Evolutionary conservation across 2,888 invertebrate species (phyloP).

Genomic region (Boloria selene): DNA sequence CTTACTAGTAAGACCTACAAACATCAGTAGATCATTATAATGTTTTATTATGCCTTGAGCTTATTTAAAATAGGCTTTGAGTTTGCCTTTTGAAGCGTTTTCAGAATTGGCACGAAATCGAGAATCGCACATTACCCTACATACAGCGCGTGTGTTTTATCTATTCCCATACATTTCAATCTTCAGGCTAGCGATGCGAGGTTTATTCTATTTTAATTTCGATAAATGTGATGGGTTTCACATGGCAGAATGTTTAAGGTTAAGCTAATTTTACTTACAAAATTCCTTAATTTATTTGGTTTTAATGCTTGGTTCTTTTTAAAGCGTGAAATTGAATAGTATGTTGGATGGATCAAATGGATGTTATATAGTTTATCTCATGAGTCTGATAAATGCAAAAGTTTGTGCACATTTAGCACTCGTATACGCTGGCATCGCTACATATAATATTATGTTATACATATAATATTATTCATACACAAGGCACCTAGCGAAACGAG

Average conservation of each 20-base stretch:
- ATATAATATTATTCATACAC: too few species aligned
- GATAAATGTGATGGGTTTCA: constrained; percentile 18
- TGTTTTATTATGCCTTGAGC: neutral
- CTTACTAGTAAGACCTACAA: too few species aligned
- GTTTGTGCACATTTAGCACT: too few species aligned
- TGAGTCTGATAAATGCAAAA: too few species aligned
- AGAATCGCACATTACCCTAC: constrained; percentile 36
- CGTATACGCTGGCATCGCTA: too few species aligned
- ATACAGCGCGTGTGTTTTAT: constrained; percentile 38
- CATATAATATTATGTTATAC: too few species aligned
- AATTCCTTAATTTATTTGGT: neutral
- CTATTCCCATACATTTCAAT: constrained; percentile 37
- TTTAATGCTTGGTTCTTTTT: too few species aligned
- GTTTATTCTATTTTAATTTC: constrained; percentile 29
- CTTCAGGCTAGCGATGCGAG: constrained; percentile 30
- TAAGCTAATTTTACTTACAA: constrained; percentile 2
- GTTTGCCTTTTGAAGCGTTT: constrained; percentile 25
- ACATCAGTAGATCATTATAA: neutral
- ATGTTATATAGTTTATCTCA: too few species aligned
- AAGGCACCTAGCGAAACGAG: too few species aligned
- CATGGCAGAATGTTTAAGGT: constrained; percentile 4
- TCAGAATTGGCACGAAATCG: constrained; percentile 37
- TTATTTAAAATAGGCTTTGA: constrained; percentile 13
- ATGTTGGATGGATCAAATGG: too few species aligned
- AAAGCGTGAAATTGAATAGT: too few species aligned